phyloP scores from a whole-genome alignment of 2,113 vertebrate species.

The Sturnira hondurensis region DNA sequence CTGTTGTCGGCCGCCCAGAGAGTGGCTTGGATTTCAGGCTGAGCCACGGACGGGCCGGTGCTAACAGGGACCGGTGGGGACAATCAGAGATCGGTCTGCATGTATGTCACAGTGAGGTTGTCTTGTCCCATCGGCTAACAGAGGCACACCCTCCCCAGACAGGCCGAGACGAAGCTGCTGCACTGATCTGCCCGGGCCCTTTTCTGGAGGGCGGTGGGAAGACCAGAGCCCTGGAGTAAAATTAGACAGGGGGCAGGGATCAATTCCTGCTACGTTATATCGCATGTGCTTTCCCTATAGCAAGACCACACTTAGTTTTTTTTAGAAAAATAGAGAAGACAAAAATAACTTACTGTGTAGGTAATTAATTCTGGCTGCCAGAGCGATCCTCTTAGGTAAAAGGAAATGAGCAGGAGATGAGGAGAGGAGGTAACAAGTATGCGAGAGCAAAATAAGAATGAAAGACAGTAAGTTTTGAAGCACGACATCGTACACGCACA shows the following conservation, averaged over 20 bases:
- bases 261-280: background rate
- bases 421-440: constrained; percentile 49
- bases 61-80: background rate
- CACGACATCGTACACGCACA: background rate
- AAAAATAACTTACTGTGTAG: constrained; percentile 89
- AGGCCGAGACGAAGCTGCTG: accelerated
- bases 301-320: constrained; percentile 22
- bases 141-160: accelerated
- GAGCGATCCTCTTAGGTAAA: constrained; percentile 87
- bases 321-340: background rate
- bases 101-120: accelerated
- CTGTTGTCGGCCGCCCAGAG: background rate
- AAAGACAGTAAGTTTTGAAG: background rate
- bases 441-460: constrained; percentile 30
- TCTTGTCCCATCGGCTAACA: accelerated
- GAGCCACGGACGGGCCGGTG: accelerated
- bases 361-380: constrained; percentile 85
- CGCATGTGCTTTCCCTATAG: background rate
- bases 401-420: constrained; percentile 73
- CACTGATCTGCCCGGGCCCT: accelerated
- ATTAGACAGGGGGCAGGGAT: background rate
- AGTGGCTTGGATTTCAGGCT: background rate
- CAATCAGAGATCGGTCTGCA: accelerated
- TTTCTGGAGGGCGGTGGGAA: background rate
- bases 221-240: no score